Conservation (phyloP, 35 echinoderm and acorn worm species). For the Nesometra sesokonis region DNA sequence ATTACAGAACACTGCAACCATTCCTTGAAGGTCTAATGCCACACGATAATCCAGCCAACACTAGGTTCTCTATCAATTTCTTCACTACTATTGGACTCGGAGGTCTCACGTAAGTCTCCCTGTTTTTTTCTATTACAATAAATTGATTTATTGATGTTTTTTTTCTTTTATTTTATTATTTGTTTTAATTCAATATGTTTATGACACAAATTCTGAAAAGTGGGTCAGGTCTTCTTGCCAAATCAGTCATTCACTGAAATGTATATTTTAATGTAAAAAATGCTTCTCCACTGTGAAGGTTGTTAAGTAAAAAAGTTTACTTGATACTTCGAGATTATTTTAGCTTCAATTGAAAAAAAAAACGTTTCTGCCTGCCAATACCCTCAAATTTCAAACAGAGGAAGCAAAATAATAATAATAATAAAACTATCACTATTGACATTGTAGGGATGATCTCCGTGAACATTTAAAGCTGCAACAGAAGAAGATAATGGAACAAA, state of each 20-base stretch:
- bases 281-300: too few relatives aligned
- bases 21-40: constrained; percentile 93
- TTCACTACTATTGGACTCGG: constrained; percentile 98
- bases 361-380: too few relatives aligned
- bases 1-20: constrained; percentile 57
- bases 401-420: too few relatives aligned
- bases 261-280: too few relatives aligned
- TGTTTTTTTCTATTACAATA: too few relatives aligned
- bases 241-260: too few relatives aligned
- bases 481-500: constrained; percentile 82
- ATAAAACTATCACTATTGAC: too few relatives aligned
- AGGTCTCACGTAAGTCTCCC: constrained; percentile 97
- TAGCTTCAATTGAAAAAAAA: too few relatives aligned
- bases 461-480: constrained; percentile 82
- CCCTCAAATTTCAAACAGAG: too few relatives aligned
- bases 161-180: background rate
- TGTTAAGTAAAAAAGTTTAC: too few relatives aligned
- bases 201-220: background rate
- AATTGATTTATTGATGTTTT: too few relatives aligned
- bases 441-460: constrained; percentile 62
- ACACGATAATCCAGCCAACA: constrained; percentile 91
- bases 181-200: background rate
- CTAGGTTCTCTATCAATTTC: constrained; percentile 98
- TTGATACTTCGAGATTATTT: too few relatives aligned
- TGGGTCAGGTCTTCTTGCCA: background rate